Conservation (phyloP, 2,113 vertebrate genomes). For the Micromys minutus region DNA sequence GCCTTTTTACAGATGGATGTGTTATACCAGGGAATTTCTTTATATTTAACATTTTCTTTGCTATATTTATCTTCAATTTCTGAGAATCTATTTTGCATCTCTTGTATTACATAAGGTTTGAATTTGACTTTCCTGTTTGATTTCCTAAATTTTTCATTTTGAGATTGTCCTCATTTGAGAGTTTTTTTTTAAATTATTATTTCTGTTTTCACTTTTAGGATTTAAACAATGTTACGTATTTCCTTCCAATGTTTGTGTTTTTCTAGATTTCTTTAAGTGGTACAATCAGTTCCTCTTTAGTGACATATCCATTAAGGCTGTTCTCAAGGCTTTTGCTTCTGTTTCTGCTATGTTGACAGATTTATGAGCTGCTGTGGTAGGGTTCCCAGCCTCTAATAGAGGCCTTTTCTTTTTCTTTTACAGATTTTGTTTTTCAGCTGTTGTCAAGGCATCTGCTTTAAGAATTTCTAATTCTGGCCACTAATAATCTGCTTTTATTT, state of each 20-base stretch:
- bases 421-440: background rate
- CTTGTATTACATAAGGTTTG: background rate
- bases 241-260: background rate
- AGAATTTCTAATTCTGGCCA: background rate
- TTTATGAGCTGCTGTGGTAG: background rate
- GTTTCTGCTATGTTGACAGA: background rate
- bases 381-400: background rate
- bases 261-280: background rate
- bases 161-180: background rate
- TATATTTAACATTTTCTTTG: background rate
- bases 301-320: background rate
- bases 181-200: no score
- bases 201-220: background rate
- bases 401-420: background rate
- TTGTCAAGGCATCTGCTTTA: background rate
- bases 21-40: no score
- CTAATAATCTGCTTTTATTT: background rate
- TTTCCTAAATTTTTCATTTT: background rate
- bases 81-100: background rate
- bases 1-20: background rate
- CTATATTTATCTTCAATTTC: background rate
- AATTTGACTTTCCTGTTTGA: background rate
- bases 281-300: background rate
- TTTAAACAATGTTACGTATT: background rate
- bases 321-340: background rate